phyloP scores from a whole-genome alignment of 1,140 invertebrate genomes.

The Triops longicaudatus region DNA sequence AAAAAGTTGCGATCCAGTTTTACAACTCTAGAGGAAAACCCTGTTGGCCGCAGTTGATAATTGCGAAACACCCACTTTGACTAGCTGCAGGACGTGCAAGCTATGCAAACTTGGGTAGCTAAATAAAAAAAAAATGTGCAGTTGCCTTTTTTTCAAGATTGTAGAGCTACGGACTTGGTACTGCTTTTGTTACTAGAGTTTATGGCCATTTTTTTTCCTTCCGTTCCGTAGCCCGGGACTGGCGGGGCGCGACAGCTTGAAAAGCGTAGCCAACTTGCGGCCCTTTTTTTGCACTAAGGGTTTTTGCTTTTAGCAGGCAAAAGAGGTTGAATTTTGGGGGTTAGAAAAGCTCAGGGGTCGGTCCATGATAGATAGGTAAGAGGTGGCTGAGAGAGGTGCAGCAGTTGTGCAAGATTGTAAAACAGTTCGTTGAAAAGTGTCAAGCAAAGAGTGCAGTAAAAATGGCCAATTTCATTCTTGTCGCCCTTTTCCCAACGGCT shows the following conservation, averaged over 20 bases:
- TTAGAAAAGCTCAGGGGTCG: background rate
- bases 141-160: background rate
- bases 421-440: background rate
- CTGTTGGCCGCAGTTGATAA: too few relatives aligned
- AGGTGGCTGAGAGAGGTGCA: background rate
- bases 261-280: constrained; percentile 10
- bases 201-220: background rate
- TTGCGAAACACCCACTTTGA: too few relatives aligned
- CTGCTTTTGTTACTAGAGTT: background rate
- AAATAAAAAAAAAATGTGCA: background rate
- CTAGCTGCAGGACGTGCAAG: too few relatives aligned
- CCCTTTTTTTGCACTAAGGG: background rate
- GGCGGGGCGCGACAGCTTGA: constrained; percentile 4
- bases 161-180: background rate
- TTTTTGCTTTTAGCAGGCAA: constrained; percentile 8
- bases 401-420: constrained; percentile 12
- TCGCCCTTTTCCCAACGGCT: background rate
- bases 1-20: background rate
- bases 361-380: background rate
- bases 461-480: background rate
- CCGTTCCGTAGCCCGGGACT: background rate
- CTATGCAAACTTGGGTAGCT: background rate
- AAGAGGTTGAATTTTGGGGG: background rate
- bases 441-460: background rate
- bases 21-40: background rate